Conservation (phyloP, 2,113 vertebrate genomes). For the Lasiurus cinereus region DNA sequence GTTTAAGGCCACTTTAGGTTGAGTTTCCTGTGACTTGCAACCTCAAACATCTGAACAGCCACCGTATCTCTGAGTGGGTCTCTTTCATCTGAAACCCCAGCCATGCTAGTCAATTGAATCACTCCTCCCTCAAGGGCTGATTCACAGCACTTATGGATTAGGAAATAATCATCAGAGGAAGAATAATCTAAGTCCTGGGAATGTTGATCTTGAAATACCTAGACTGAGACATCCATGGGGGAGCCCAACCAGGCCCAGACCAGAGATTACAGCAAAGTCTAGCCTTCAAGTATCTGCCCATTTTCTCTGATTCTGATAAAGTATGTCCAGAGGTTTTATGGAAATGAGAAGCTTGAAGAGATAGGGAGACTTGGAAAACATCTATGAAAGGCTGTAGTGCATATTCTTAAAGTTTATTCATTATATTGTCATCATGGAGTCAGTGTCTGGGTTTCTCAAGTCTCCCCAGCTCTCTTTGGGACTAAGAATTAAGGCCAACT, state of each 20-base stretch:
- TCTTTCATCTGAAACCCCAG: not conserved
- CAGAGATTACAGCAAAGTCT: not conserved
- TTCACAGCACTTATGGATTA: not conserved
- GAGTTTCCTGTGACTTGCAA: not conserved
- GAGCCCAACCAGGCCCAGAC: accelerated
- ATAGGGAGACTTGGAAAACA: not conserved
- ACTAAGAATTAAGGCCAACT: conserved; percentile 35
- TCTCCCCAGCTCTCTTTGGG: not conserved
- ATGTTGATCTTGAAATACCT: accelerated
- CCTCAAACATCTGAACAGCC: not conserved
- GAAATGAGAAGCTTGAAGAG: not conserved
- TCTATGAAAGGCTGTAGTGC: accelerated
- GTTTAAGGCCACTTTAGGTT: not conserved
- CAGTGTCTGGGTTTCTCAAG: not conserved
- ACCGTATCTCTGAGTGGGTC: not conserved
- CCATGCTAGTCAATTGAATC: not conserved
- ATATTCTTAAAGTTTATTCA: not conserved
- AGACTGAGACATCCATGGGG: not conserved
- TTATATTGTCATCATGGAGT: not conserved
- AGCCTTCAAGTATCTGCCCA: not conserved
- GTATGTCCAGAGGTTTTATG: not conserved
- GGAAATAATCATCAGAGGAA: not conserved
- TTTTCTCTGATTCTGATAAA: not conserved
- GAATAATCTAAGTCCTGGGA: not conserved
- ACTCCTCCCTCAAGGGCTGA: not conserved